These are phyloP conservation scores for Diplazon laetatorius DNA, from an alignment of 2,888 invertebrate species.

Conservation along the genomic window DNA sequence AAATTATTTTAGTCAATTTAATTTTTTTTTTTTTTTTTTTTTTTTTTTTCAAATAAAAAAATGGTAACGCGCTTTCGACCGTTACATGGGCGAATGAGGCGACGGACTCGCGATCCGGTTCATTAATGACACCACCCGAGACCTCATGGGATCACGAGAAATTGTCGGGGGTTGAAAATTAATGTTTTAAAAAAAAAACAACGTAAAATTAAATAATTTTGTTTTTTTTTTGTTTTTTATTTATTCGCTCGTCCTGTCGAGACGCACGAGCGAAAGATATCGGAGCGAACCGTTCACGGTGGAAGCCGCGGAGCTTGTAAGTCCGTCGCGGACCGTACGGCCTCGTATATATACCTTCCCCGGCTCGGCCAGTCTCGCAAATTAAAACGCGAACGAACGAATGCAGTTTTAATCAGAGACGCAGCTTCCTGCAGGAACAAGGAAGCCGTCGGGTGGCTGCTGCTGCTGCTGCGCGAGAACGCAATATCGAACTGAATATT, in stretches of 20 bases:
- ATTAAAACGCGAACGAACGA: slow-evolving; percentile 53
- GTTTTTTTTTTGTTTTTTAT: no score
- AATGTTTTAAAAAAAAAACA: no score
- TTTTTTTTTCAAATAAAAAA: no score
- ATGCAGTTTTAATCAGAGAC: slow-evolving; percentile 26
- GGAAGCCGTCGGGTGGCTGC: slow-evolving; percentile 12
- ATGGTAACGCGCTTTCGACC: no score
- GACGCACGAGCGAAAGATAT: background rate
- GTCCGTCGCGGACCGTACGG: slow-evolving; percentile 60
- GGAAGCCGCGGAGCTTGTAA: slow-evolving; percentile 76
- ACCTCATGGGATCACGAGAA: no score
- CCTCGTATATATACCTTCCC: slow-evolving; percentile 69
- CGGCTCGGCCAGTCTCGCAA: slow-evolving; percentile 41
- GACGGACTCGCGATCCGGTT: no score
- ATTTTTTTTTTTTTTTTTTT: background rate
- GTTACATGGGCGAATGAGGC: no score
- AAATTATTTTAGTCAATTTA: background rate
- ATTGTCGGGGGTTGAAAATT: no score
- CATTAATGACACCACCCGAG: no score
- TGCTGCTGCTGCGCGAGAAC: background rate
- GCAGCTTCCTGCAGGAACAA: slow-evolving; percentile 28
- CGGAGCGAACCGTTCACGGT: slow-evolving; percentile 68
- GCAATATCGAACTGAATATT: background rate
- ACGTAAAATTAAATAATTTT: no score
- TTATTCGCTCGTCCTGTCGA: slow-evolving; percentile 4